These are phyloP conservation scores for Sesamia nonagrioides DNA, from an alignment of 1,140 invertebrate species.

Conservation along the genomic window DNA sequence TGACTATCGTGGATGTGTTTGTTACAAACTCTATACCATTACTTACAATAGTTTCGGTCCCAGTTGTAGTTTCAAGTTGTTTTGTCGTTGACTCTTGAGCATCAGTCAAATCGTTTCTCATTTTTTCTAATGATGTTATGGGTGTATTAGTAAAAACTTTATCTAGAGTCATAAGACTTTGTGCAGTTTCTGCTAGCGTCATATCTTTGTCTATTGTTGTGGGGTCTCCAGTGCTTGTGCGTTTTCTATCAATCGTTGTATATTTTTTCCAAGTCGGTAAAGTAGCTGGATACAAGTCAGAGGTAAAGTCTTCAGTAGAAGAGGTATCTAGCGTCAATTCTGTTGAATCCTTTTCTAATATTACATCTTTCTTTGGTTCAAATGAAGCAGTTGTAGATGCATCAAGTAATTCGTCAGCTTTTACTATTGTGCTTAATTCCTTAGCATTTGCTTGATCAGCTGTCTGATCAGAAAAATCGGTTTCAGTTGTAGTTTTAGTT, in stretches of 20 bases:
- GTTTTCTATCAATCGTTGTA: slow-evolving; percentile 70
- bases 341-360: slow-evolving; percentile 9
- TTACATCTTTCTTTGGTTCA: background rate
- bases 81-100: slow-evolving; percentile 18
- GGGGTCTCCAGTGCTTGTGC: slow-evolving; percentile 44
- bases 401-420: background rate
- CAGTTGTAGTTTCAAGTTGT: background rate
- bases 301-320: background rate
- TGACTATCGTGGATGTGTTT: background rate
- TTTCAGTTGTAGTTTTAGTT: background rate
- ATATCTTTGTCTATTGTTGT: slow-evolving; percentile 46
- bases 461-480: background rate
- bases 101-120: slow-evolving; percentile 64
- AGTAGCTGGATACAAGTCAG: background rate
- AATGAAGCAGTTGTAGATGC: background rate
- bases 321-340: background rate
- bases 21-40: background rate
- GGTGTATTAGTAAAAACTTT: slow-evolving; percentile 61
- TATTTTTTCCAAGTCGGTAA: slow-evolving; percentile 70
- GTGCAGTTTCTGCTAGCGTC: slow-evolving; percentile 50
- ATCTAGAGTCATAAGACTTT: slow-evolving; percentile 60
- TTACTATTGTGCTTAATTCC: background rate
- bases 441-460: background rate
- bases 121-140: slow-evolving; percentile 67
- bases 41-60: background rate